Conservation (phyloP, 2,113 vertebrate species). For the Dipodomys spectabilis region DNA sequence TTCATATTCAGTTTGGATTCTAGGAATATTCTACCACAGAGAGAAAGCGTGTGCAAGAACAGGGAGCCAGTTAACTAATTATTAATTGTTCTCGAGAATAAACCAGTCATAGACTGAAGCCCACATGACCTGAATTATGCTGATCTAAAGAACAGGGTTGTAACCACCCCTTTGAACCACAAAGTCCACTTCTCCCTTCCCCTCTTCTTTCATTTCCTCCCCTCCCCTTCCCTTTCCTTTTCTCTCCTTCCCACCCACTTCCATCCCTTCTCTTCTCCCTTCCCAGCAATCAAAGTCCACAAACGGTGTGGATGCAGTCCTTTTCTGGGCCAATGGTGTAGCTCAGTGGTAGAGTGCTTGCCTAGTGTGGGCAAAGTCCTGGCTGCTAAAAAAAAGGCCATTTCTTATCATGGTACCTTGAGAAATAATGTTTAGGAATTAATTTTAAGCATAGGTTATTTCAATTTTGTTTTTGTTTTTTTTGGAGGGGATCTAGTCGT, state of each 20-base stretch:
- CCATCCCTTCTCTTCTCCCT: no score
- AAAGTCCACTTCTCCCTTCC: no score
- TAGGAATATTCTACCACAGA: neutral
- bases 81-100: neutral
- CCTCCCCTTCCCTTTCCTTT: no score
- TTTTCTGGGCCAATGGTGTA: no score
- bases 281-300: neutral
- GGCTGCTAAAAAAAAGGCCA: neutral
- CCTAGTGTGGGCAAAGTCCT: no score
- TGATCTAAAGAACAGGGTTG: neutral
- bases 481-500: no score
- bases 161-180: no score
- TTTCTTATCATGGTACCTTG: constrained; percentile 1
- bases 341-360: no score
- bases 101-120: neutral
- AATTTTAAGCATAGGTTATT: neutral
- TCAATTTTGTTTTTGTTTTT: neutral
- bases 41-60: no score
- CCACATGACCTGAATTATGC: neutral
- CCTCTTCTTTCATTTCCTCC: no score
- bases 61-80: neutral
- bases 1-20: constrained; percentile 6
- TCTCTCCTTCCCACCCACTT: no score
- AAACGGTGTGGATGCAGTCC: neutral
- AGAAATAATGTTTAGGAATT: constrained; percentile 18